phyloP scores from a whole-genome alignment of 2,113 vertebrate species.

The Cathartes aura region DNA sequence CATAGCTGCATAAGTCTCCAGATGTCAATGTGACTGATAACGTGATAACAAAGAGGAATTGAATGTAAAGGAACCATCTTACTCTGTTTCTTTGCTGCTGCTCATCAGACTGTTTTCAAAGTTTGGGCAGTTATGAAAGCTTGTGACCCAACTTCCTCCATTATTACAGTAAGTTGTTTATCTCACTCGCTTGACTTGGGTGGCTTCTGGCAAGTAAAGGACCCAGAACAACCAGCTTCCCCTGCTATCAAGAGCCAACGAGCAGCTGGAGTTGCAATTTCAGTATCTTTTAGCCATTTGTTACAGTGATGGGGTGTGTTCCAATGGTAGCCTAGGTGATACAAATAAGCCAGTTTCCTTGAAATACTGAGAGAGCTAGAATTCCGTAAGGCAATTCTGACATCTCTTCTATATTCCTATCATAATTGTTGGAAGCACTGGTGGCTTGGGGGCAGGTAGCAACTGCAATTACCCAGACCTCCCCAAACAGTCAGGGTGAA shows the following conservation, averaged over 20 bases:
- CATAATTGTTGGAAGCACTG: neutral
- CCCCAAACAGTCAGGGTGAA: neutral
- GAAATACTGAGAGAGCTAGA: neutral
- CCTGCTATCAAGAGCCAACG: neutral
- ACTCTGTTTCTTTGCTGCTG: neutral
- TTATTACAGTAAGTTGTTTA: neutral
- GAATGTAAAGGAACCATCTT: neutral
- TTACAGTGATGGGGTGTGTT: neutral
- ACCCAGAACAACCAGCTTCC: neutral
- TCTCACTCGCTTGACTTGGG: neutral
- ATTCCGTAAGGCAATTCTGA: neutral
- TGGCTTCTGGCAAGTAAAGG: neutral
- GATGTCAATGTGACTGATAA: neutral
- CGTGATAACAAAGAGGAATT: neutral
- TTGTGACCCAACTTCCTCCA: neutral
- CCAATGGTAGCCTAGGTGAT: fast-evolving
- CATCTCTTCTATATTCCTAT: neutral
- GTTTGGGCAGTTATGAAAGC: neutral
- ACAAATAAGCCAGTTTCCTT: neutral
- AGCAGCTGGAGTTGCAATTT: neutral
- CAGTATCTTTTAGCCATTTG: neutral
- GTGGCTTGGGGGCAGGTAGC: neutral
- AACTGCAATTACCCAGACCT: neutral
- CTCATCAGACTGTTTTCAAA: neutral
- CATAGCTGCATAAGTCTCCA: neutral